Percentiles rank a stretch among this genome's conserved stretches.
Conservation (phyloP, 2,888 invertebrate species). For the Clanis bilineata region DNA sequence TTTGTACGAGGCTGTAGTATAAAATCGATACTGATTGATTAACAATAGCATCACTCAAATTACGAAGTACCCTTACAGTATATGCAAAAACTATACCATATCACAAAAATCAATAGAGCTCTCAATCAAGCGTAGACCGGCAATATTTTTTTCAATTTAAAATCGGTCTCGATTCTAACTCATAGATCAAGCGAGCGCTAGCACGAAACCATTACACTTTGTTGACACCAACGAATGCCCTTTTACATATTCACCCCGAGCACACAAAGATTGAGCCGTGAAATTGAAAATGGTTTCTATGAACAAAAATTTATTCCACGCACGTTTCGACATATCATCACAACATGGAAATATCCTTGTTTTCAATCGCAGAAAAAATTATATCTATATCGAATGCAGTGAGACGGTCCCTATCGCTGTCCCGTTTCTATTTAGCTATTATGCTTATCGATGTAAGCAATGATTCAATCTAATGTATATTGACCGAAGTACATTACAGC, state of each 20-base stretch:
- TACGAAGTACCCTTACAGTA: not conserved
- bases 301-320: conserved; percentile 76
- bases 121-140: conserved; percentile 32
- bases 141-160: conserved; percentile 60
- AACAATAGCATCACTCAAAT: too few relatives aligned
- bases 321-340: conserved; percentile 70
- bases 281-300: conserved; percentile 81
- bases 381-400: conserved; percentile 19
- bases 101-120: conserved; percentile 32
- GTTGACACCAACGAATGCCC: conserved; percentile 79
- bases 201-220: conserved; percentile 79
- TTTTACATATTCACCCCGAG: conserved; percentile 79
- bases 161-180: conserved; percentile 60
- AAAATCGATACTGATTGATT: not conserved
- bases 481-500: conserved; percentile 29
- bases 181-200: conserved; percentile 71
- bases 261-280: conserved; percentile 80
- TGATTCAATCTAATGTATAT: conserved; percentile 23
- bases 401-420: conserved; percentile 20
- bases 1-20: not conserved
- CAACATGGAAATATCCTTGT: conserved; percentile 45
- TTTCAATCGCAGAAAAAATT: conserved; percentile 28
- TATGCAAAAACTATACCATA: not conserved
- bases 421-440: conserved; percentile 20
- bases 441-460: not conserved